phyloP scores from a whole-genome alignment of 2,797 vertebrate species.

The Cryptoblepharus egeriae region DNA sequence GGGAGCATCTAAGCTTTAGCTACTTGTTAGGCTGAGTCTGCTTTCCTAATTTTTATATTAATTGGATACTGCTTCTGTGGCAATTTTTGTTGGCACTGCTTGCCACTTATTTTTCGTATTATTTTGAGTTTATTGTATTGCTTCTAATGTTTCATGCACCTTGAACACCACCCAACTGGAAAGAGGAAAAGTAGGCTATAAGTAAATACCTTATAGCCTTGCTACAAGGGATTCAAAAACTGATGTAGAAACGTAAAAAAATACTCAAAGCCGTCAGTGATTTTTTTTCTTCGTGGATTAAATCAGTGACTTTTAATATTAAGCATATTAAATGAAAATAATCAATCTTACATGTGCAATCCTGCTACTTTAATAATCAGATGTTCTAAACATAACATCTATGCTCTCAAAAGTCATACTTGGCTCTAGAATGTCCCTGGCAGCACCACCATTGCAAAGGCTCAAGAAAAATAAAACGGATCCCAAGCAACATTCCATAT shows the following conservation, averaged over 20 bases:
- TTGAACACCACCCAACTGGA: not conserved
- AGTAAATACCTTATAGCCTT: not conserved
- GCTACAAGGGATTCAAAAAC: not conserved
- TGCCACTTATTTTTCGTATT: too few species aligned
- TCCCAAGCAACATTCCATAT: conserved; percentile 38
- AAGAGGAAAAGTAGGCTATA: too few species aligned
- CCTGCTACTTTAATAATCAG: conserved; percentile 21
- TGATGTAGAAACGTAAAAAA: not conserved
- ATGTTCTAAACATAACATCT: conserved; percentile 35
- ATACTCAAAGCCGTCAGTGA: not conserved
- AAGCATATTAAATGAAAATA: conserved; percentile 22
- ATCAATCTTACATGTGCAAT: not conserved
- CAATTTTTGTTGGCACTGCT: too few species aligned
- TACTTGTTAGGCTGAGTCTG: too few species aligned
- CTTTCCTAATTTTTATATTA: too few species aligned
- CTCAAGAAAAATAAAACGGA: conserved; percentile 59
- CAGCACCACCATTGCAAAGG: conserved; percentile 42
- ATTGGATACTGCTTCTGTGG: too few species aligned
- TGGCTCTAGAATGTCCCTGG: conserved; percentile 60
- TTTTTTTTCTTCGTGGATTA: not conserved
- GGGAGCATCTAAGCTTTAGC: too few species aligned
- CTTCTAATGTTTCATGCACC: not conserved
- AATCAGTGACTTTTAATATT: not conserved
- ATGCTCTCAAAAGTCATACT: conserved; percentile 29
- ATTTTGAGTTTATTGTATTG: too few species aligned